Percentiles rank a stretch among this genome's conserved stretches.
Evolutionary conservation across 2,797 vertebrate species (phyloP).

Genomic region (Anolis apletophallus): DNA sequence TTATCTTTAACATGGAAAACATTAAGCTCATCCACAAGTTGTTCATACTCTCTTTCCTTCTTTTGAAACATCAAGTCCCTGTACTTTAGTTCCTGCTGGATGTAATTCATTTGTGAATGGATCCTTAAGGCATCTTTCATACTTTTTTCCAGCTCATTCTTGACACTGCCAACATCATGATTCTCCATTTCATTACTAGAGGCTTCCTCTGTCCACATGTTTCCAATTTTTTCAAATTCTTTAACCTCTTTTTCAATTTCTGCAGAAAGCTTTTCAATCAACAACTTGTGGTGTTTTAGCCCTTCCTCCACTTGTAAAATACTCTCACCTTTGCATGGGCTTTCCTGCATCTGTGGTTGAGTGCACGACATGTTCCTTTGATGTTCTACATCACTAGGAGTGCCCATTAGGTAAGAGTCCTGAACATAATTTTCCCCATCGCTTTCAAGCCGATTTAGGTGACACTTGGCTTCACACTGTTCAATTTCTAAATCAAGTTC

Average conservation of each 20-base stretch:
- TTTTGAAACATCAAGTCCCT: slow-evolving; percentile 83
- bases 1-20: slow-evolving; percentile 78
- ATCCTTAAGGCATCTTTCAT: slow-evolving; percentile 86
- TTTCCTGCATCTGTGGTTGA: slow-evolving; percentile 77
- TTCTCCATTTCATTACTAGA: slow-evolving; percentile 58
- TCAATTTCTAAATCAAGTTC: slow-evolving; percentile 90
- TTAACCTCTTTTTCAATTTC: slow-evolving; percentile 89
- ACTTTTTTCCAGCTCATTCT: slow-evolving; percentile 84
- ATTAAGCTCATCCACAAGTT: slow-evolving; percentile 86
- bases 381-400: slow-evolving; percentile 56
- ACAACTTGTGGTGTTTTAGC: slow-evolving; percentile 82
- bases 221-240: slow-evolving; percentile 55
- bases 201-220: slow-evolving; percentile 38
- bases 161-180: slow-evolving; percentile 80
- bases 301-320: slow-evolving; percentile 85
- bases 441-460: slow-evolving; percentile 73
- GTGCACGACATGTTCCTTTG: slow-evolving; percentile 46
- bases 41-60: slow-evolving; percentile 90
- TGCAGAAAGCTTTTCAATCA: slow-evolving; percentile 85
- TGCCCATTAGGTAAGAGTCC: slow-evolving; percentile 75
- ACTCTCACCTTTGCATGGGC: slow-evolving; percentile 78
- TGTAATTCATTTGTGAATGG: slow-evolving; percentile 81
- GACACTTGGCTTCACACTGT: slow-evolving; percentile 79
- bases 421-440: slow-evolving; percentile 81
- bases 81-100: slow-evolving; percentile 87